Evolutionary conservation across 2,888 invertebrate genomes (phyloP), one percentile per base, ranked within the genome.

Genomic region (Drosophila bunnanda): DNA sequence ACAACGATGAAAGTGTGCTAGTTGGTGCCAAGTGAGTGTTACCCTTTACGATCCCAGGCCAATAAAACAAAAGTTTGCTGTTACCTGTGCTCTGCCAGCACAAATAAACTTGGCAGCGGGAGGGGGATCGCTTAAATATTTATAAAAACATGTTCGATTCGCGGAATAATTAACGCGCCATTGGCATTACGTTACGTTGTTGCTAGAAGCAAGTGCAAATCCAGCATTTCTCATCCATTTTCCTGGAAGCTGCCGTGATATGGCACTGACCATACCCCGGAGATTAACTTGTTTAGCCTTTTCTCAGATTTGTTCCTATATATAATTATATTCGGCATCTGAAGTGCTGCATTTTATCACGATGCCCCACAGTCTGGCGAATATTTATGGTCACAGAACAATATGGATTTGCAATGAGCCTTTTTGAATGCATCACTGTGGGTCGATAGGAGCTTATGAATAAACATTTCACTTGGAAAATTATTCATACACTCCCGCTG

Each of bases 21-120:
- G 95, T 98, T 87, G 98, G 98, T 86, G 98, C 97, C 90, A 96
- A 96, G 97, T 97, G 93, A 94, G 93, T 90, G 69, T 15, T 64
- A 52, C 32, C 6, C 4, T 64, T 69, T 20, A 52, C 32, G 38
- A 36, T 48, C 50, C 56, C 50, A 52, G 65, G 39, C 62, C 57
- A 69, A 77, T 80, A 46, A 65, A 72, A 56, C 25, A 25, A 25
- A 25, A 25, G 25, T 46, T 56, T 28, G 10, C 20, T 32, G 52
- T 65, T 74, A 71, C 88, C 80, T 81, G 87, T 56, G 52, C 39
- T 36, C n/a, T 15, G 12, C 10, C 44, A 25, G 28, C 22, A 20
- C 28, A 61, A 53, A 56, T 38, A 59, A 55, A 53, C 71, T 79
- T 82, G 80, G 76, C 82, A 74, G n/a, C n/a, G n/a, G n/a, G n/a